Evolutionary conservation across 2,113 vertebrate genomes (phyloP).

Genomic region (Copsychus sechellarum): DNA sequence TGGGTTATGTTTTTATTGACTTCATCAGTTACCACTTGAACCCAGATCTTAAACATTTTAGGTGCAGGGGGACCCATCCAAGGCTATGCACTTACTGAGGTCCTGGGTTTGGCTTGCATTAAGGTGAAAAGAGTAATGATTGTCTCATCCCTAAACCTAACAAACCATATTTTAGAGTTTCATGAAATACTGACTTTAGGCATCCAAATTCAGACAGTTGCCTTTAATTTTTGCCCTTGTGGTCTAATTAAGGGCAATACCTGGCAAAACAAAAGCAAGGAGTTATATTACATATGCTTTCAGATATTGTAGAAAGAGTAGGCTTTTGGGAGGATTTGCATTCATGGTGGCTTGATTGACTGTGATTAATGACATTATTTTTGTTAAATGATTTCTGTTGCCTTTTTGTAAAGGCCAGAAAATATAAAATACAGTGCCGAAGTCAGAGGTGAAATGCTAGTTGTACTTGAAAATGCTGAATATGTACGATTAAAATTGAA

Average conservation of each 20-base stretch:
- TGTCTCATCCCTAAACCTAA: neutral
- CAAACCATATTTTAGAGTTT: neutral
- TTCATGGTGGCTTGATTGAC: neutral
- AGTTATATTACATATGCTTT: neutral
- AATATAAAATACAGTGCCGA: neutral
- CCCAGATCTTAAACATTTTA: neutral
- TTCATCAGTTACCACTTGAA: neutral
- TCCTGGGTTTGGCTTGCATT: neutral
- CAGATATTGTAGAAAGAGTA: neutral
- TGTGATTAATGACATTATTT: neutral
- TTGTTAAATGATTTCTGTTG: neutral
- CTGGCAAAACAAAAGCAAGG: neutral
- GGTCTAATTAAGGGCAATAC: neutral
- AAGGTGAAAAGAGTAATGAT: neutral
- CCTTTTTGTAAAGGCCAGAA: neutral
- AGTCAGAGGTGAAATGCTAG: neutral
- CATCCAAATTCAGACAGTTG: neutral
- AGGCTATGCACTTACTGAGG: neutral
- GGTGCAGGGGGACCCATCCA: neutral
- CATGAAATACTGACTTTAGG: neutral
- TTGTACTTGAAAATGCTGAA: neutral
- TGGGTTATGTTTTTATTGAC: neutral
- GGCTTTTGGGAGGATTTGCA: neutral
- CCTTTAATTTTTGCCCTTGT: neutral
- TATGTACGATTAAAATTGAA: neutral